Percentiles rank a stretch among this genome's conserved stretches.
Conservation (phyloP, 1,140 invertebrate species). For the Ectropis grisescens region DNA sequence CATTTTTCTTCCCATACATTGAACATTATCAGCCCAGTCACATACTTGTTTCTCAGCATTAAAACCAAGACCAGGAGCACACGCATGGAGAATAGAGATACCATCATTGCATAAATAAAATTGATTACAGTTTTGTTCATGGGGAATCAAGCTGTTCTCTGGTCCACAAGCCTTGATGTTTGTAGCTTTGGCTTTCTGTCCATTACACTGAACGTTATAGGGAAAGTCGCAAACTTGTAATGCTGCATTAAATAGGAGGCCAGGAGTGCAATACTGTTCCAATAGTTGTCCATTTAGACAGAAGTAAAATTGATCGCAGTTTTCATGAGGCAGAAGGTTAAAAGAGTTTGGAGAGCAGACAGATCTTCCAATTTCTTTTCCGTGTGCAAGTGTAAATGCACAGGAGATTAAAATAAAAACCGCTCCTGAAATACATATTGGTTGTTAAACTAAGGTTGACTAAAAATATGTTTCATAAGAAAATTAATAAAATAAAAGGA, state of each 20-base stretch:
- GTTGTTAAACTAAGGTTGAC: too few relatives aligned
- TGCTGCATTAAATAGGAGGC: slow-evolving; percentile 7
- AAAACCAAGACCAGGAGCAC: too few relatives aligned
- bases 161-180: neutral
- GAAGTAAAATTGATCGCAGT: slow-evolving; percentile 13
- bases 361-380: too few relatives aligned
- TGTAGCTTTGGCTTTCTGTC: too few relatives aligned
- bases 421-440: too few relatives aligned
- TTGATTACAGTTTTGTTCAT: slow-evolving; percentile 15
- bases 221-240: slow-evolving; percentile 27
- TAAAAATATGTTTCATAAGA: too few relatives aligned
- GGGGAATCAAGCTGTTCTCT: slow-evolving; percentile 6
- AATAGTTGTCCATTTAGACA: slow-evolving; percentile 8
- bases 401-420: too few relatives aligned
- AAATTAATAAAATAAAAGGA: too few relatives aligned
- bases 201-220: slow-evolving; percentile 55
- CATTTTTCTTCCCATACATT: slow-evolving; percentile 1
- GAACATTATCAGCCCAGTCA: slow-evolving; percentile 68
- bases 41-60: slow-evolving; percentile 2
- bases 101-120: slow-evolving; percentile 6
- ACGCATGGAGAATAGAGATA: neutral
- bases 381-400: too few relatives aligned
- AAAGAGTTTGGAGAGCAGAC: neutral
- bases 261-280: slow-evolving; percentile 1
- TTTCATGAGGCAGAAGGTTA: slow-evolving; percentile 11